Evolutionary conservation across 2,888 invertebrate genomes (phyloP).

Genomic region (Leucoma salicis): DNA sequence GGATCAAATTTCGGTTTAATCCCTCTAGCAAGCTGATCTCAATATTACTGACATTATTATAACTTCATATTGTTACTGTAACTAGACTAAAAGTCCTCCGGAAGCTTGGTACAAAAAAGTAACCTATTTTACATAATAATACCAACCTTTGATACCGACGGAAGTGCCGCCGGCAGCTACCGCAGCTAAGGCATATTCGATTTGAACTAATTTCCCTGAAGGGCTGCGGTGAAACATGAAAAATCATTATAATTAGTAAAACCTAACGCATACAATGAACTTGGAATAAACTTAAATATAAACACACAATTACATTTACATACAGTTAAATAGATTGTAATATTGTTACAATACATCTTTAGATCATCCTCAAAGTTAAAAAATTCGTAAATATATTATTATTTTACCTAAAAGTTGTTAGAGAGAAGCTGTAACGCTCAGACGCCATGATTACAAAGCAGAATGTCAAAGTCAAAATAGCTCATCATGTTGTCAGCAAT

Average conservation of each 20-base stretch:
- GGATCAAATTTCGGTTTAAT: too few relatives aligned
- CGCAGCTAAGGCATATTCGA: conserved; percentile 99
- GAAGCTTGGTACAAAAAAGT: conserved; percentile 20
- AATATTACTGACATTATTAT: too few relatives aligned
- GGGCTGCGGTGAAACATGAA: conserved; percentile 86
- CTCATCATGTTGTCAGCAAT: conserved; percentile 45
- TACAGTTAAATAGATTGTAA: neutral
- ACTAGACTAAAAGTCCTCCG: too few relatives aligned
- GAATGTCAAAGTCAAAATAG: conserved; percentile 47
- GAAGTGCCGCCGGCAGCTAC: conserved; percentile 99
- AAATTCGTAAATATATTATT: conserved; percentile 41
- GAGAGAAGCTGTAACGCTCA: conserved; percentile 97
- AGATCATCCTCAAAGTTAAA: conserved; percentile 1
- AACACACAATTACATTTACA: neutral
- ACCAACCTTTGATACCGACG: conserved; percentile 96
- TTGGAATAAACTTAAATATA: conserved; percentile 4
- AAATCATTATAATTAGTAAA: conserved; percentile 18
- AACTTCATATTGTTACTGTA: too few relatives aligned
- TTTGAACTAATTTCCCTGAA: conserved; percentile 99
- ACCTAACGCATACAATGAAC: neutral
- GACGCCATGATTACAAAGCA: conserved; percentile 92
- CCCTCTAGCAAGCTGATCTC: too few relatives aligned
- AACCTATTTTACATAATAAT: conserved; percentile 38
- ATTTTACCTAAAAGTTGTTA: conserved; percentile 87
- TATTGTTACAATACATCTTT: neutral